These are phyloP conservation scores for Lasiurus borealis DNA, from an alignment of 2,113 vertebrate species.

Conservation along the genomic window DNA sequence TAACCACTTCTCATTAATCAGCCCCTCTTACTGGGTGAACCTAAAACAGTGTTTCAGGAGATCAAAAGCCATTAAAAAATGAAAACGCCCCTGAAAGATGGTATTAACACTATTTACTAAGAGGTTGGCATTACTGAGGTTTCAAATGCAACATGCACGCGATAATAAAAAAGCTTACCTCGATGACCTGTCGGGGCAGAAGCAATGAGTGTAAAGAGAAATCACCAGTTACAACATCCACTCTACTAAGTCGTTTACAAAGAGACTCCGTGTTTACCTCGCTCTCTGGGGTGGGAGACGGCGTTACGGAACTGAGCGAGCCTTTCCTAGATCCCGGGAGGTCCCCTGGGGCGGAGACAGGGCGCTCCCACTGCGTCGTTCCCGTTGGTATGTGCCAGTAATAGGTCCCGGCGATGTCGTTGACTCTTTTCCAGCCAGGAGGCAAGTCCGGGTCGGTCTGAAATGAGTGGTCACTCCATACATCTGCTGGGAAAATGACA, in stretches of 20 bases:
- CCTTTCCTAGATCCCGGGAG: conserved; percentile 90
- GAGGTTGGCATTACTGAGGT: conserved; percentile 24
- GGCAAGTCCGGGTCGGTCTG: conserved; percentile 96
- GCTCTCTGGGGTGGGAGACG: conserved; percentile 95
- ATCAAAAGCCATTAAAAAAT: conserved; percentile 66
- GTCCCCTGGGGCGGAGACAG: conserved; percentile 87
- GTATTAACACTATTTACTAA: conserved; percentile 51
- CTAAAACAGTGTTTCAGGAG: conserved; percentile 20
- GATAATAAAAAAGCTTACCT: conserved; percentile 59
- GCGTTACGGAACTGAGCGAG: conserved; percentile 92
- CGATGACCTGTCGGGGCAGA: conserved; percentile 52
- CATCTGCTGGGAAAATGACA: conserved; percentile 87
- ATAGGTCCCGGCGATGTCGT: conserved; percentile 93
- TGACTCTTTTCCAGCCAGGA: conserved; percentile 96
- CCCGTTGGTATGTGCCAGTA: conserved; percentile 98
- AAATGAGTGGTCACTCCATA: conserved; percentile 95
- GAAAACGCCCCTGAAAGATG: conserved; percentile 44
- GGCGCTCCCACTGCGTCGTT: conserved; percentile 95
- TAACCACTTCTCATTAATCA: conserved; percentile 65
- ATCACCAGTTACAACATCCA: conserved; percentile 30
- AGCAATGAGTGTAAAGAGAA: conserved; percentile 60
- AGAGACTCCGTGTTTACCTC: conserved; percentile 89
- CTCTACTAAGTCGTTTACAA: conserved; percentile 30
- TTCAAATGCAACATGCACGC: conserved; percentile 28
- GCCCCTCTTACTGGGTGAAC: conserved; percentile 26